phyloP scores from a whole-genome alignment of 1,140 invertebrate species.

The Magallana ariakensis region DNA sequence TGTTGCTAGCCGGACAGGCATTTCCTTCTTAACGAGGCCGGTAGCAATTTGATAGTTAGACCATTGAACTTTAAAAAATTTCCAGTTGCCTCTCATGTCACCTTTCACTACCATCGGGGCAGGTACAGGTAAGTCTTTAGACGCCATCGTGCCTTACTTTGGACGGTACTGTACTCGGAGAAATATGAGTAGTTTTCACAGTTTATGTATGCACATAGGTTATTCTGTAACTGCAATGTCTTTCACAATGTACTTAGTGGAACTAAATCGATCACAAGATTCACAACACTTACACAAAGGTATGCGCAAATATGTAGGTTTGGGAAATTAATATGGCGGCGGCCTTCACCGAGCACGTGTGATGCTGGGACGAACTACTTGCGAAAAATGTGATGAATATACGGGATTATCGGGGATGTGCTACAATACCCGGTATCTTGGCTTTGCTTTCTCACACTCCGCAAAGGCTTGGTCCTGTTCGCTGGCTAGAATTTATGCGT shows the following conservation, averaged over 20 bases:
- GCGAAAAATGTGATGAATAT: not conserved
- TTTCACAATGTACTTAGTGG: not conserved
- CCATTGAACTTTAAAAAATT: conserved; percentile 43
- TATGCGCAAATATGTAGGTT: not conserved
- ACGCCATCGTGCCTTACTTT: not conserved
- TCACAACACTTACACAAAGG: not conserved
- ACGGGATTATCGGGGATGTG: not conserved
- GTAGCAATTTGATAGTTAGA: conserved; percentile 32
- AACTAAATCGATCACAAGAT: not conserved
- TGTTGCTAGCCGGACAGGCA: conserved; percentile 17
- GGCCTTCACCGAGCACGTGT: not conserved
- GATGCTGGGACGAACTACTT: not conserved
- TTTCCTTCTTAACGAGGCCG: not conserved
- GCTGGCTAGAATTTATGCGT: too few relatives aligned
- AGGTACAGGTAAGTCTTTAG: conserved; percentile 22
- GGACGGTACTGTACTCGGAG: not conserved
- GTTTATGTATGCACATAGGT: too few relatives aligned
- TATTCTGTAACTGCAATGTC: not conserved
- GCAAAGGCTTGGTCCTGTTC: too few relatives aligned
- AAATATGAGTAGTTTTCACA: not conserved
- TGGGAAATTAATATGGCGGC: not conserved
- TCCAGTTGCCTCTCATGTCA: not conserved
- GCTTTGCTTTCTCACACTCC: too few relatives aligned
- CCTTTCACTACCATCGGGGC: not conserved
- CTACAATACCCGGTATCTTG: too few relatives aligned